Conservation (phyloP, 2,888 invertebrate species). For the Lasioglossum vierecki region DNA sequence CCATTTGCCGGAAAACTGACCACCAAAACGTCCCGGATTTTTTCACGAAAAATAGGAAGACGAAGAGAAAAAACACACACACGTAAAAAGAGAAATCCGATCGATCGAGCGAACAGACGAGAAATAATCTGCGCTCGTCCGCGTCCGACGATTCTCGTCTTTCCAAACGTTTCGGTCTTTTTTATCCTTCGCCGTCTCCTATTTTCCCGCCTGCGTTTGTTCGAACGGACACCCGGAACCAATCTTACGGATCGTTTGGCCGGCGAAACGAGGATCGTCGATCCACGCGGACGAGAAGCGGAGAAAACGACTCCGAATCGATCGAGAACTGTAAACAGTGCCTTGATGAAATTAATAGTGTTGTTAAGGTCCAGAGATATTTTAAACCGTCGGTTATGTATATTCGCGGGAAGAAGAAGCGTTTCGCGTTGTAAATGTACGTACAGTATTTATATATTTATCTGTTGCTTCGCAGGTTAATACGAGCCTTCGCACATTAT, state of each 20-base stretch:
- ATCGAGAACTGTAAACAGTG: conserved; percentile 71
- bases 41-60: conserved; percentile 16
- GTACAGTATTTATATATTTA: conserved; percentile 70
- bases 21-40: conserved; percentile 36
- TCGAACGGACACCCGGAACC: background rate
- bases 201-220: background rate
- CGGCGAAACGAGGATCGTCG: background rate
- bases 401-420: conserved; percentile 43
- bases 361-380: conserved; percentile 69
- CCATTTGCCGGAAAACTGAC: conserved; percentile 38
- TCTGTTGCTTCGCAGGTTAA: conserved; percentile 64
- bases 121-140: conserved; percentile 19
- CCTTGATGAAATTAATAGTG: conserved; percentile 66
- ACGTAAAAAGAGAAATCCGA: conserved; percentile 44
- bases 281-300: background rate
- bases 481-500: conserved; percentile 67
- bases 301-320: conserved; percentile 5
- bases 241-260: conserved; percentile 14
- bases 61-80: background rate
- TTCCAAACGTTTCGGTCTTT: background rate
- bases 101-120: conserved; percentile 44
- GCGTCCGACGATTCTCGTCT: conserved; percentile 20
- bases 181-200: conserved; percentile 1
- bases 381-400: conserved; percentile 63
- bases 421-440: conserved; percentile 53